Evolutionary conservation across 2,888 invertebrate species (phyloP).

Genomic region (Acrobasis consociella): DNA sequence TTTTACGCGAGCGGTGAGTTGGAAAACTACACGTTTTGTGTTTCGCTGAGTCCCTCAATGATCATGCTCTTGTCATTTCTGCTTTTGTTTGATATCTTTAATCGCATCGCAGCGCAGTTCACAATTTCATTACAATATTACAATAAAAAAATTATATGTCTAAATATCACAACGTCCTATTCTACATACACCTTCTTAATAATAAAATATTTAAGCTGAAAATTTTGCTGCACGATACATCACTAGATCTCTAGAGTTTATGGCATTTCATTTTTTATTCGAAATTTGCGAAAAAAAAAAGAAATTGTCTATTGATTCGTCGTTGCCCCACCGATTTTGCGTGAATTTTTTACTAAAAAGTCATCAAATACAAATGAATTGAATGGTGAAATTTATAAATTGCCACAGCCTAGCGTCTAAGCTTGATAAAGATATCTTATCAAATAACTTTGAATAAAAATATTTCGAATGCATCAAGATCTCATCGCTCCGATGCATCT

Average conservation of each 20-base stretch:
- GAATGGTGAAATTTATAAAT: slow-evolving; percentile 50
- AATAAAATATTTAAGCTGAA: no score
- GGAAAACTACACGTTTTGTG: no score
- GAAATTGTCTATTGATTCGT: slow-evolving; percentile 77
- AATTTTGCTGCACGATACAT: not conserved
- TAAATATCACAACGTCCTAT: no score
- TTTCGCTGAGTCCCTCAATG: no score
- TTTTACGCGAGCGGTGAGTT: no score
- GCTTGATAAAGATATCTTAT: slow-evolving; percentile 19
- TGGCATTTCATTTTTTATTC: slow-evolving; percentile 21
- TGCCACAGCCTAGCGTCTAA: slow-evolving; percentile 29
- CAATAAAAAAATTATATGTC: no score
- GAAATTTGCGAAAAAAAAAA: slow-evolving; percentile 37
- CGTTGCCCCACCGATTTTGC: slow-evolving; percentile 74
- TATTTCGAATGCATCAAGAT: slow-evolving; percentile 28
- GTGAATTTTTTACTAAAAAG: slow-evolving; percentile 52
- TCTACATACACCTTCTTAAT: no score
- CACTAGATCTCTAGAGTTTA: not conserved
- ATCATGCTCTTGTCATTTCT: no score
- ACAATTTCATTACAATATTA: no score
- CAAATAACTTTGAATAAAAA: slow-evolving; percentile 7
- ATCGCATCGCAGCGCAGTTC: no score
- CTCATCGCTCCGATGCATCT: slow-evolving; percentile 48
- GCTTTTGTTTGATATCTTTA: no score
- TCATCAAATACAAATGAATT: slow-evolving; percentile 44